phyloP scores from a whole-genome alignment of 1,140 invertebrate genomes.

The Wiebesia pumilae region DNA sequence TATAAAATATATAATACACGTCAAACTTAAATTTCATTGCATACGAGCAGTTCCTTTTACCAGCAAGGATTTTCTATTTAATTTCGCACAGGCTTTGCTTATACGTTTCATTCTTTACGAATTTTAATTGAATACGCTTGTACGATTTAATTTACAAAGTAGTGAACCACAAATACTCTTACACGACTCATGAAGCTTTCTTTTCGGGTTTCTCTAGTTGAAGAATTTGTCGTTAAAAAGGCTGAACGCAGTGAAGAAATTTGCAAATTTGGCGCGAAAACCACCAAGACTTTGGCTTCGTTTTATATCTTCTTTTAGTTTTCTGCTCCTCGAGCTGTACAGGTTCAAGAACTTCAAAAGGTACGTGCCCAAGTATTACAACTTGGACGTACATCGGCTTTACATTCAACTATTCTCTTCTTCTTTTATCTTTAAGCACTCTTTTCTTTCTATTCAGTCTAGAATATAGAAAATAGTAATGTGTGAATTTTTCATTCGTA shows the following conservation, averaged over 20 bases:
- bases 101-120: too few relatives aligned
- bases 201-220: neutral
- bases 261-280: slow-evolving; percentile 42
- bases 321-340: neutral
- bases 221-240: slow-evolving; percentile 6
- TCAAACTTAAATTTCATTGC: too few relatives aligned
- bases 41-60: too few relatives aligned
- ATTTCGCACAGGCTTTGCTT: too few relatives aligned
- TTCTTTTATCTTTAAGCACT: neutral
- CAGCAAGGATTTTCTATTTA: too few relatives aligned
- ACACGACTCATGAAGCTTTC: neutral
- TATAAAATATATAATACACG: too few relatives aligned
- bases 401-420: neutral
- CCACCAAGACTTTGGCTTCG: neutral
- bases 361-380: slow-evolving; percentile 45
- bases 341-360: slow-evolving; percentile 16
- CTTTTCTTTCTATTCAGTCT: neutral
- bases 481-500: too few relatives aligned
- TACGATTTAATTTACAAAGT: neutral
- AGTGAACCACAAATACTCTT: neutral
- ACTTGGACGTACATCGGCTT: neutral
- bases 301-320: slow-evolving; percentile 5
- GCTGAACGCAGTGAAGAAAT: neutral
- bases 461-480: neutral
- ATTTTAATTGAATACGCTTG: too few relatives aligned